These are phyloP conservation scores for Tinea pellionella DNA, from an alignment of 2,888 invertebrate species.

Conservation along the genomic window DNA sequence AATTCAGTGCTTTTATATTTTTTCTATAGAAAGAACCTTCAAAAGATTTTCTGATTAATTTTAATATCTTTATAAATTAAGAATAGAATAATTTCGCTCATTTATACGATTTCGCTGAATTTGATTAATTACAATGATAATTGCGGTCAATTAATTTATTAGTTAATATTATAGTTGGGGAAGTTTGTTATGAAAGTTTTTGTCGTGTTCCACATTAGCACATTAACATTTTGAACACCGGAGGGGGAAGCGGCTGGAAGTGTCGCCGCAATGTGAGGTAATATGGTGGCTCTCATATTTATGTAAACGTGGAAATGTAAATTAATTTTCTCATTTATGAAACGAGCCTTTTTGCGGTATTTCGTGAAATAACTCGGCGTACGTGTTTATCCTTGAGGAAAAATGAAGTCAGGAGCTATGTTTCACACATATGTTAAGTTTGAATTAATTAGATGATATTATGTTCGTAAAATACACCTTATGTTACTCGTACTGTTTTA, in stretches of 20 bases:
- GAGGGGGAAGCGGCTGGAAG: conserved; percentile 21
- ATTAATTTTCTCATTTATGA: conserved; percentile 51
- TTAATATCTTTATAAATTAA: not conserved
- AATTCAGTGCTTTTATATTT: not conserved
- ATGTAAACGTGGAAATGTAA: conserved; percentile 53
- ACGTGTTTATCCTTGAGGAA: conserved; percentile 11
- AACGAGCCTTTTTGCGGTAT: conserved; percentile 41
- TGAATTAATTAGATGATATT: conserved; percentile 2
- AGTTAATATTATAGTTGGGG: not conserved
- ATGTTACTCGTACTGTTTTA: not conserved
- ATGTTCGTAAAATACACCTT: not conserved
- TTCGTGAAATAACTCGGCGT: conserved; percentile 28
- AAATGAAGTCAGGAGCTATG: conserved; percentile 3
- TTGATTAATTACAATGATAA: not conserved
- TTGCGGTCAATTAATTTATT: not conserved
- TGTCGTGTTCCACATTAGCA: conserved; percentile 37
- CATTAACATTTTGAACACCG: conserved; percentile 30
- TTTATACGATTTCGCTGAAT: not conserved
- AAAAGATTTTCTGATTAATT: not conserved
- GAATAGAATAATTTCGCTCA: not conserved
- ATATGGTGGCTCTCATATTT: conserved; percentile 41
- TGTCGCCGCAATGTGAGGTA: conserved; percentile 28
- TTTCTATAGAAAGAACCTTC: not conserved
- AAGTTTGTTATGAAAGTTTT: conserved; percentile 30
- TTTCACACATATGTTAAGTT: conserved; percentile 1